A percentile compares a stretch with the other conserved stretches of the same genome.
Evolutionary conservation across 2,797 vertebrate species (phyloP).

Genomic region (Emys orbicularis): DNA sequence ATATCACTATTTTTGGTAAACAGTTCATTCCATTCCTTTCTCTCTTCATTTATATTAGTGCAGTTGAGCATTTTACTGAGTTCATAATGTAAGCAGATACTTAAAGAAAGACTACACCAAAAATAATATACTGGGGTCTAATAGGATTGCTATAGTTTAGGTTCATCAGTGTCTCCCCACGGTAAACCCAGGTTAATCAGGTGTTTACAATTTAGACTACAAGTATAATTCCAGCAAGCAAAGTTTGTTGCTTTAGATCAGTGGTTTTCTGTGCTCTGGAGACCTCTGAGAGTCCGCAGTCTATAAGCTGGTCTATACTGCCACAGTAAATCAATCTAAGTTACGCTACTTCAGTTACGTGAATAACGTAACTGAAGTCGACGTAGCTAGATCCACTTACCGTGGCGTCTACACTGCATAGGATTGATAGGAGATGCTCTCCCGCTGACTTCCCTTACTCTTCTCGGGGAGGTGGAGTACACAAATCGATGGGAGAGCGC

Average conservation of each 20-base stretch:
- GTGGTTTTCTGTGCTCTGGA: too few species aligned
- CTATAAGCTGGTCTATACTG: too few species aligned
- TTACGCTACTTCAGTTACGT: too few species aligned
- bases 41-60: neutral
- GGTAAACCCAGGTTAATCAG: neutral
- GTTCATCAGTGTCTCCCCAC: neutral
- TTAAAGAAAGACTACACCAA: neutral
- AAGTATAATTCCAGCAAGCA: neutral
- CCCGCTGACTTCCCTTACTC: too few species aligned
- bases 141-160: neutral
- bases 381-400: too few species aligned
- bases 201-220: neutral
- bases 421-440: too few species aligned
- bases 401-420: too few species aligned
- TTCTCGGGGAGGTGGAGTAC: too few species aligned
- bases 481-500: too few species aligned
- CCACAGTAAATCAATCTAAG: too few species aligned
- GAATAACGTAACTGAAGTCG: too few species aligned
- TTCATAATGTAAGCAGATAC: neutral
- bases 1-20: neutral
- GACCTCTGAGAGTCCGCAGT: too few species aligned
- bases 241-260: neutral
- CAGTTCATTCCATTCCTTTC: neutral
- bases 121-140: neutral
- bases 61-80: neutral